Evolutionary conservation across 2,113 vertebrate species (phyloP).

Genomic region (Orientallactaga bullata): DNA sequence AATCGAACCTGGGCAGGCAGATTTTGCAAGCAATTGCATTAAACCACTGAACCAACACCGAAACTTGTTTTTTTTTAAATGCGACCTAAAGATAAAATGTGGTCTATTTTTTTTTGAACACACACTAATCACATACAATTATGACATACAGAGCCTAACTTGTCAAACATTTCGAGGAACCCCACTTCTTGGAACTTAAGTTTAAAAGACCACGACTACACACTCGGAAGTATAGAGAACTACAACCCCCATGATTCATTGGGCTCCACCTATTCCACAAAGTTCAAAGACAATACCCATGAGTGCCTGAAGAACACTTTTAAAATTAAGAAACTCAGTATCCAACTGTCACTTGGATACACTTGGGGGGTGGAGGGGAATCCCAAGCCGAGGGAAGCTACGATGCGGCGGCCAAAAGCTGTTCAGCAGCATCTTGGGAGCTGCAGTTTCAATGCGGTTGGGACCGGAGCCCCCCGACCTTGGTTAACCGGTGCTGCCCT

Average conservation of each 20-base stretch:
- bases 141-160: not conserved
- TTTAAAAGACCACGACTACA: not conserved
- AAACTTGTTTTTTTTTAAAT: too few species aligned
- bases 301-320: not conserved
- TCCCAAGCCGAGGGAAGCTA: not conserved
- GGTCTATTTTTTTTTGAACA: not conserved
- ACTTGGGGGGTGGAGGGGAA: not conserved
- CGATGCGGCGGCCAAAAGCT: not conserved
- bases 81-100: not conserved
- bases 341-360: not conserved
- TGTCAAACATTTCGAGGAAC: not conserved
- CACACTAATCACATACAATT: not conserved
- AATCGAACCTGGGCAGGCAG: too few species aligned
- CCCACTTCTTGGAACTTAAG: not conserved
- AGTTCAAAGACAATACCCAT: not conserved
- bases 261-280: not conserved
- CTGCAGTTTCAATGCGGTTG: slow-evolving; percentile 35
- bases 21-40: too few species aligned
- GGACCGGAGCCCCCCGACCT: not conserved
- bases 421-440: slow-evolving; percentile 19
- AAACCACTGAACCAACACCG: too few species aligned
- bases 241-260: slow-evolving; percentile 49
- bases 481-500: not conserved
- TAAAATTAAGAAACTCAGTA: slow-evolving; percentile 41
- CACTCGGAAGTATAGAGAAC: not conserved